phyloP scores from a whole-genome alignment of 1,140 invertebrate genomes.

The Pomacea maculata region DNA sequence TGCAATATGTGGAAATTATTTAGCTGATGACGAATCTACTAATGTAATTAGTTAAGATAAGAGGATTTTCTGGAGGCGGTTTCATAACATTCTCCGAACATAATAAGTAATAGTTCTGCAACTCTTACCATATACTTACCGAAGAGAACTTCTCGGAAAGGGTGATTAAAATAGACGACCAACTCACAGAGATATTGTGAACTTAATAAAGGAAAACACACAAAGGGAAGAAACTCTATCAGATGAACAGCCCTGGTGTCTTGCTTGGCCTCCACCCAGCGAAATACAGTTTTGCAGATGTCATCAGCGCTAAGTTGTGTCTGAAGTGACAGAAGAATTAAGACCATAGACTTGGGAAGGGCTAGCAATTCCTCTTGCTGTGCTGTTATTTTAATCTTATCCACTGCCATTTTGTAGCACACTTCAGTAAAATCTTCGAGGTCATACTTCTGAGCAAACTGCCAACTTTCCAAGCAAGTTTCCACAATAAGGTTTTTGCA shows the following conservation, averaged over 20 bases:
- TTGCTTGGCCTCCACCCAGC: background rate
- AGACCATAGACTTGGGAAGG: background rate
- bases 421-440: background rate
- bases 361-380: background rate
- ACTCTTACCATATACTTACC: background rate
- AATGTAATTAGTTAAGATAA: background rate
- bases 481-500: background rate
- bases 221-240: background rate
- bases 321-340: background rate
- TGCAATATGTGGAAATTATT: background rate
- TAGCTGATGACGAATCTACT: background rate
- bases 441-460: slow-evolving; percentile 13
- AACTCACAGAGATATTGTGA: background rate
- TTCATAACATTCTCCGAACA: background rate
- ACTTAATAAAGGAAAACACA: background rate
- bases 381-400: background rate
- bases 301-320: background rate
- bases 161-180: background rate
- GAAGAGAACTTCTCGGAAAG: background rate
- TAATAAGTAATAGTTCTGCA: background rate
- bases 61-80: background rate
- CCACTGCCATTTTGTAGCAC: background rate
- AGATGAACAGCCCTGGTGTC: background rate
- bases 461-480: background rate
- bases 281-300: background rate